phyloP scores from a whole-genome alignment of 2,888 invertebrate genomes.

The Elmis aenea region DNA sequence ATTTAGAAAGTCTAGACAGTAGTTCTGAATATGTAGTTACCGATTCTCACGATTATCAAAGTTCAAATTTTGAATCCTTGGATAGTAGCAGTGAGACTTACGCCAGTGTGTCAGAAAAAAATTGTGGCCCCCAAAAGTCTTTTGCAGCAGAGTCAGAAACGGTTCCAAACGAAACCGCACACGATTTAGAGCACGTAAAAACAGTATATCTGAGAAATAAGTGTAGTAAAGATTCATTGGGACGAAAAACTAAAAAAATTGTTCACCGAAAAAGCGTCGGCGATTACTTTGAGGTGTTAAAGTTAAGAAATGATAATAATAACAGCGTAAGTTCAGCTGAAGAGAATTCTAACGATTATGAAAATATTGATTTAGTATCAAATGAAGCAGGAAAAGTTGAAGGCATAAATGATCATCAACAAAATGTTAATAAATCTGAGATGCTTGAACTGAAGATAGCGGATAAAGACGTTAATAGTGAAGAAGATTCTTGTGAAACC shows the following conservation, averaged over 20 bases:
- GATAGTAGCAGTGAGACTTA: constrained; percentile 46
- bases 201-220: constrained; percentile 38
- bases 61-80: constrained; percentile 43
- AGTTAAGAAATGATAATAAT: constrained; percentile 40
- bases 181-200: constrained; percentile 26
- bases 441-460: neutral
- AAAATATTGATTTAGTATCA: constrained; percentile 40
- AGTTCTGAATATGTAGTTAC: constrained; percentile 43
- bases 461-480: neutral
- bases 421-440: no score
- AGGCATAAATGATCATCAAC: constrained; percentile 52
- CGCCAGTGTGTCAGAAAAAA: constrained; percentile 40
- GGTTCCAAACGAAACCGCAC: constrained; percentile 23
- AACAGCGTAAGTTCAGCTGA: constrained; percentile 49
- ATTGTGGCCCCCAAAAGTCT: constrained; percentile 31
- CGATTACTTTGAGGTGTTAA: constrained; percentile 45
- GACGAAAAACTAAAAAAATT: constrained; percentile 34
- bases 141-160: constrained; percentile 17
- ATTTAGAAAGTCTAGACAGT: constrained; percentile 42
- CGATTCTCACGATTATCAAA: constrained; percentile 40
- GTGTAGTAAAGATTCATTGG: constrained; percentile 33
- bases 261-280: constrained; percentile 41
- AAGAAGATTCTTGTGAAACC: neutral
- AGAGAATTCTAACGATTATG: constrained; percentile 52
- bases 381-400: no score